Percentiles rank a stretch among this genome's conserved stretches.
phyloP scores from a whole-genome alignment of 2,113 vertebrate species.

The Burhinus bistriatus region DNA sequence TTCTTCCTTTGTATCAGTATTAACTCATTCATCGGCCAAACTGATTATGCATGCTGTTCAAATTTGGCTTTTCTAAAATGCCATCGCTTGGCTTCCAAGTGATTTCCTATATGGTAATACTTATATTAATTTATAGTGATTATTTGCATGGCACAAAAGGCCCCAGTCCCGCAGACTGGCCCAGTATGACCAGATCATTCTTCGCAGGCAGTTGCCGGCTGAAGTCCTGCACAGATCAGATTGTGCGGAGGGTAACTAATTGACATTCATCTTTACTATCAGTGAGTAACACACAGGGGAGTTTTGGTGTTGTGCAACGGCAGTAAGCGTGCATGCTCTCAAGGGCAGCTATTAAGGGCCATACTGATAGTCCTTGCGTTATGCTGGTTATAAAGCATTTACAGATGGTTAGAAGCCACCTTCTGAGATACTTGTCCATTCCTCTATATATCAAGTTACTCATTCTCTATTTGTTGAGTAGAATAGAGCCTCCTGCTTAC shows the following conservation, averaged over 20 bases:
- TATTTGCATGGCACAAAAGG: neutral
- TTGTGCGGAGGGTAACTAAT: neutral
- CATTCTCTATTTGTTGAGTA: neutral
- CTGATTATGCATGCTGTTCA: neutral
- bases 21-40: neutral
- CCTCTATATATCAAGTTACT: neutral
- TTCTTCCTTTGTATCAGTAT: neutral
- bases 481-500: neutral
- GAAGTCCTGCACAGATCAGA: conserved; percentile 10
- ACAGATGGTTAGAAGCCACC: neutral
- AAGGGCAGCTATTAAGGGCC: neutral
- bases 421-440: neutral
- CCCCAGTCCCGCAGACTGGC: neutral
- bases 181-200: neutral
- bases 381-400: neutral
- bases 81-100: neutral
- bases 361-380: neutral
- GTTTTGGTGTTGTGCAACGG: neutral
- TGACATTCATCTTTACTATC: conserved; percentile 10
- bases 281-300: neutral
- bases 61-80: conserved; percentile 28
- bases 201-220: neutral
- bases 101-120: neutral
- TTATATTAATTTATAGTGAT: neutral
- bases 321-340: neutral